phyloP scores from a whole-genome alignment of 2,113 vertebrate genomes.

The Sardina pilchardus region DNA sequence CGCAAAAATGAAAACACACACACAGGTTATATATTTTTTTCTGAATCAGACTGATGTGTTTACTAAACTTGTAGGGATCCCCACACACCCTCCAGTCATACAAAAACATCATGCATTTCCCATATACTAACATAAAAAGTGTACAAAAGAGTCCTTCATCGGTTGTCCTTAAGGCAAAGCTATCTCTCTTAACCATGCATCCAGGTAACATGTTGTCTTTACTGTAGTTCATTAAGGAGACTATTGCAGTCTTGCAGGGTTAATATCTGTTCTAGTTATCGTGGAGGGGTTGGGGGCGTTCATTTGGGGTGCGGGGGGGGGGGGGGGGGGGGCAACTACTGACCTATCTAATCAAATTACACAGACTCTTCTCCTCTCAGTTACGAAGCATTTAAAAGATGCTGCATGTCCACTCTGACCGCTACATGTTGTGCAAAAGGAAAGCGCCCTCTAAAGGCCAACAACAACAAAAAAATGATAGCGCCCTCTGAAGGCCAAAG shows the following conservation, averaged over 20 bases:
- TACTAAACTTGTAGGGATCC: slow-evolving; percentile 51
- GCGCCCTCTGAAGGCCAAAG: no score
- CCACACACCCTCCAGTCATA: slow-evolving; percentile 51
- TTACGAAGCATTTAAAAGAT: neutral
- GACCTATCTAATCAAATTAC: no score
- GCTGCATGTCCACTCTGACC: neutral
- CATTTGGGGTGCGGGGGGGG: no score
- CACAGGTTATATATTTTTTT: slow-evolving; percentile 35
- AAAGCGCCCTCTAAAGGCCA: neutral
- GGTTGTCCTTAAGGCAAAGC: slow-evolving; percentile 51
- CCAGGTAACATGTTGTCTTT: neutral
- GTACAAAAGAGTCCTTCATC: slow-evolving; percentile 49
- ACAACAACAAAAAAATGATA: neutral
- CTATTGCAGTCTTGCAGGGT: neutral
- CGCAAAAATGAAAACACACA: slow-evolving; percentile 37
- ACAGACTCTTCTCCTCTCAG: no score
- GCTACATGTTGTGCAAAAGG: neutral
- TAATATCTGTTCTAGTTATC: neutral
- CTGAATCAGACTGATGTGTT: slow-evolving; percentile 55
- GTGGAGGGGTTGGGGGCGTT: neutral
- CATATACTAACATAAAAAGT: slow-evolving; percentile 54
- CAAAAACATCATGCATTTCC: slow-evolving; percentile 52
- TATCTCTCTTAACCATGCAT: slow-evolving; percentile 63
- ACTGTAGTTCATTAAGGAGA: neutral
- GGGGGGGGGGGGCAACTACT: no score